phyloP scores from a whole-genome alignment of 2,797 vertebrate species.

The Rousettus madagascariensis region DNA sequence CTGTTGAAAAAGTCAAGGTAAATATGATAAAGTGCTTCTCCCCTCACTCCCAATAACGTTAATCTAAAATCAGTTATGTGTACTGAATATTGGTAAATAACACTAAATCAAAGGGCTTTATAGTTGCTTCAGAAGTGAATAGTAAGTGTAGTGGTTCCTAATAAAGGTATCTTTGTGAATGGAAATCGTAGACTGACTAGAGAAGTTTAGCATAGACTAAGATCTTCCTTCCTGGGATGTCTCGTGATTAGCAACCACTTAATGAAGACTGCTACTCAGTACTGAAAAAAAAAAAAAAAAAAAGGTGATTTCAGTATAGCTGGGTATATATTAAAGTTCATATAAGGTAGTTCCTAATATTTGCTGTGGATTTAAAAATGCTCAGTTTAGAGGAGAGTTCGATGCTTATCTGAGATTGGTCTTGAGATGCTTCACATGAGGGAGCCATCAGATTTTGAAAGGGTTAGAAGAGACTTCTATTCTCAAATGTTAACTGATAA shows the following conservation, averaged over 20 bases:
- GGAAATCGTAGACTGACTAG: not conserved
- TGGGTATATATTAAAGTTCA: not conserved
- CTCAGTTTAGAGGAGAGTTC: not conserved
- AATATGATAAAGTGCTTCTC: constrained; percentile 10
- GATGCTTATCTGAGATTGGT: not conserved
- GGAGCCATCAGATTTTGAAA: not conserved
- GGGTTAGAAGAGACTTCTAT: not conserved
- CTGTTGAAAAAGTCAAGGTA: constrained; percentile 89
- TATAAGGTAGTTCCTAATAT: not conserved
- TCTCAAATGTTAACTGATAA: constrained; percentile 1
- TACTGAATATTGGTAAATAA: not conserved
- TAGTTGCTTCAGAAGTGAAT: not conserved
- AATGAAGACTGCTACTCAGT: not conserved
- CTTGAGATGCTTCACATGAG: not conserved
- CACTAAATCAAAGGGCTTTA: not conserved
- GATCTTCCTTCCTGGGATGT: not conserved
- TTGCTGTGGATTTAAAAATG: constrained; percentile 39
- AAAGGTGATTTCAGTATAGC: not conserved
- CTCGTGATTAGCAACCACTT: not conserved
- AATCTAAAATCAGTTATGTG: not conserved
- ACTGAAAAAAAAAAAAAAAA: too few relatives aligned
- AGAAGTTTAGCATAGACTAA: not conserved
- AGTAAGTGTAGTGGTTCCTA: not conserved
- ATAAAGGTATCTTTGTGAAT: not conserved
- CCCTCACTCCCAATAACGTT: not conserved